Percentiles rank a stretch among this genome's conserved stretches.
These are phyloP conservation scores for Drosophila lacicola DNA, from an alignment of 2,888 invertebrate species.

Conservation along the genomic window DNA sequence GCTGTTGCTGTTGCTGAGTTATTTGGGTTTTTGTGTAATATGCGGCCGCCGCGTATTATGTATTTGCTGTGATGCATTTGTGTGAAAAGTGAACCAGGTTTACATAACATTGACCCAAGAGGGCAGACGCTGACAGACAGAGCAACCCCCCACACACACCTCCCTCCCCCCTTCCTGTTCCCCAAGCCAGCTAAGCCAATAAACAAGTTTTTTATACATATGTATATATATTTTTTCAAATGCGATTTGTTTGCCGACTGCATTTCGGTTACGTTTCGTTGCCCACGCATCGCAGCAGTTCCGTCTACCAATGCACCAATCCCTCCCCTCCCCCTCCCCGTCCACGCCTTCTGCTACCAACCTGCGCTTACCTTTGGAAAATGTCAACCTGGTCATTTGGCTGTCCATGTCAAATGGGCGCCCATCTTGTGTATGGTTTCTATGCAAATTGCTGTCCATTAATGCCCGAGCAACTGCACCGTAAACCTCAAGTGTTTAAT, in stretches of 20 bases:
- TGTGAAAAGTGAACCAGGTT: slow-evolving; percentile 78
- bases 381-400: slow-evolving; percentile 52
- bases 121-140: slow-evolving; percentile 41
- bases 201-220: slow-evolving; percentile 68
- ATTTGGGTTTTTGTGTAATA: slow-evolving; percentile 80
- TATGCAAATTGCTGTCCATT: slow-evolving; percentile 71
- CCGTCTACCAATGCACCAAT: slow-evolving; percentile 17
- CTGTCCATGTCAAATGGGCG: slow-evolving; percentile 49
- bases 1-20: slow-evolving; percentile 64
- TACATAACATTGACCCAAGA: slow-evolving; percentile 81
- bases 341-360: neutral
- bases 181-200: slow-evolving; percentile 68
- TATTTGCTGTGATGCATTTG: slow-evolving; percentile 60
- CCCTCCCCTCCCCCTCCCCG: neutral
- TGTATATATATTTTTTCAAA: slow-evolving; percentile 41
- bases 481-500: slow-evolving; percentile 74
- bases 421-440: slow-evolving; percentile 65
- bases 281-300: slow-evolving; percentile 52
- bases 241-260: slow-evolving; percentile 74
- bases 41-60: slow-evolving; percentile 66
- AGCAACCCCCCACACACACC: neutral
- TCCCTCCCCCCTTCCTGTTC: too few species aligned
- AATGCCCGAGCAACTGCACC: slow-evolving; percentile 60
- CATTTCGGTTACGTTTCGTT: slow-evolving; percentile 66
- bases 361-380: slow-evolving; percentile 15